Evolutionary conservation across 1,140 invertebrate species (phyloP).

Genomic region (Chionoecetes opilio): DNA sequence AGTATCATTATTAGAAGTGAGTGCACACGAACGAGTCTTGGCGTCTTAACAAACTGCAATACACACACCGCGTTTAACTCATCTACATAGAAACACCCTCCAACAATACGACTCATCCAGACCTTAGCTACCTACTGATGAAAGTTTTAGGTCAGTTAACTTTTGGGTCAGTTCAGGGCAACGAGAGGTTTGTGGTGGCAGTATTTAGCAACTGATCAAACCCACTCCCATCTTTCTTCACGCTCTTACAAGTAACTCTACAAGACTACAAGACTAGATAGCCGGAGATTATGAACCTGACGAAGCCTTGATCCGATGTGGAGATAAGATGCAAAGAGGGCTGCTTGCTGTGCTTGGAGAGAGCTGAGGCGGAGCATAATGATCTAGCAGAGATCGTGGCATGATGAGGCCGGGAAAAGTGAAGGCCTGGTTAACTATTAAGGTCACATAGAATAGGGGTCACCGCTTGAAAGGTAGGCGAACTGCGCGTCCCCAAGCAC

Average conservation of each 20-base stretch:
- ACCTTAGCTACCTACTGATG: no score
- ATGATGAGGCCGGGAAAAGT: not conserved
- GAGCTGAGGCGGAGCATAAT: not conserved
- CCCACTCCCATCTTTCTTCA: not conserved
- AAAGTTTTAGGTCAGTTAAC: no score
- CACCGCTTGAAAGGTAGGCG: not conserved
- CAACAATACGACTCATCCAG: no score
- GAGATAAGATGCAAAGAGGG: not conserved
- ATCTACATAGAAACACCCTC: no score
- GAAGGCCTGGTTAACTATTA: slow-evolving; percentile 10
- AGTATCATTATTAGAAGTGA: no score
- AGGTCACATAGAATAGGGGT: slow-evolving; percentile 28
- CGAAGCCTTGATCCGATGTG: not conserved
- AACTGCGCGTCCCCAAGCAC: not conserved
- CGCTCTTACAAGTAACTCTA: not conserved
- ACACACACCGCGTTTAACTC: no score
- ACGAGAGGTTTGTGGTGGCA: not conserved
- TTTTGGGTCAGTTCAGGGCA: no score
- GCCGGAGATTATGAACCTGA: not conserved
- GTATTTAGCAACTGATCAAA: not conserved
- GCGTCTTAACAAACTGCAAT: no score
- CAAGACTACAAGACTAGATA: no score
- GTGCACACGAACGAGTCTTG: no score
- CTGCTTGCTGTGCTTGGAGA: not conserved
- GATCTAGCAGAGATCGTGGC: not conserved